Evolutionary conservation across 92 coral and sea anemone genomes (phyloP).

Genomic region (Epizoanthus illoricatus): DNA sequence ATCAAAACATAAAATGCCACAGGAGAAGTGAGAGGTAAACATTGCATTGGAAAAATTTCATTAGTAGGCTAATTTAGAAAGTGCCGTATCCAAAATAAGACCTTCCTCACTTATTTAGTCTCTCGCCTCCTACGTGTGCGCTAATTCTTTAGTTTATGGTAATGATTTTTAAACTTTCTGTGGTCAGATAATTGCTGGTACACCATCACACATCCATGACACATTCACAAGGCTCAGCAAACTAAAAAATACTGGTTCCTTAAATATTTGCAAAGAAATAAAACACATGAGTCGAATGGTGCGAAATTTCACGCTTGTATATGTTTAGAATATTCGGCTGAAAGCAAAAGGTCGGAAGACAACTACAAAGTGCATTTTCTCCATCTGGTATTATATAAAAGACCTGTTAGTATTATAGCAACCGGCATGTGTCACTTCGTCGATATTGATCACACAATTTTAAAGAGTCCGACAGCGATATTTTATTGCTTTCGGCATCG

Average conservation of each 20-base stretch:
- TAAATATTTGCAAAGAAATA: slow-evolving; percentile 36
- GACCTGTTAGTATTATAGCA: not conserved
- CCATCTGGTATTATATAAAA: not conserved
- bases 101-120: slow-evolving; percentile 8
- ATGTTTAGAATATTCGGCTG: not conserved
- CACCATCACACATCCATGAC: slow-evolving; percentile 26
- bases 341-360: not conserved
- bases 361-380: not conserved
- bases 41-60: slow-evolving; percentile 29
- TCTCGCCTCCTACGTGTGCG: slow-evolving; percentile 5
- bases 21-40: slow-evolving; percentile 57
- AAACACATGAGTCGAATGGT: slow-evolving; percentile 30
- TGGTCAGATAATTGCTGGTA: slow-evolving; percentile 25
- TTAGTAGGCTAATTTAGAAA: slow-evolving; percentile 33
- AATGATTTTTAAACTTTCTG: slow-evolving; percentile 10
- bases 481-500: slow-evolving; percentile 43
- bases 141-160: slow-evolving; percentile 16
- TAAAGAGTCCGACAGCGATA: slow-evolving; percentile 37
- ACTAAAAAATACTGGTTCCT: slow-evolving; percentile 33
- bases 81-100: slow-evolving; percentile 30
- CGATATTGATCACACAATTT: slow-evolving; percentile 33
- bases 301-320: slow-evolving; percentile 27
- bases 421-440: not conserved
- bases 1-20: slow-evolving; percentile 70
- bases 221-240: slow-evolving; percentile 34